A percentile compares a stretch with the other conserved stretches of the same genome.
Conservation (phyloP, 2,113 vertebrate species). For the Gorsachius goisagi region DNA sequence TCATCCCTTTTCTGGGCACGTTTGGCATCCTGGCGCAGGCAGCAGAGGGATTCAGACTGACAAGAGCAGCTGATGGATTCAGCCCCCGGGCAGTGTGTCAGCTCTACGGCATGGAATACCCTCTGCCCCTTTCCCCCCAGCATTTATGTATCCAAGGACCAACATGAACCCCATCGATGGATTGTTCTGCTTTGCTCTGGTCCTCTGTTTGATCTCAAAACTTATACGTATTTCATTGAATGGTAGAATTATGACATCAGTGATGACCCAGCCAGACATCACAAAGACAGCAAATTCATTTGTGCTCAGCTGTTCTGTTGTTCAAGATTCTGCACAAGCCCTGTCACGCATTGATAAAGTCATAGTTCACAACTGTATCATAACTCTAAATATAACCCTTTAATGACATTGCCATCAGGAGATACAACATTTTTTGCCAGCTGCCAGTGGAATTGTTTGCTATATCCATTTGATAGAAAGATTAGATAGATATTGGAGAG, state of each 20-base stretch:
- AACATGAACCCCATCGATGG: not conserved
- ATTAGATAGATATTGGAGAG: not conserved
- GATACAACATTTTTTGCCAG: not conserved
- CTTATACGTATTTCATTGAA: not conserved
- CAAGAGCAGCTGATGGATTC: not conserved
- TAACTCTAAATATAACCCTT: not conserved
- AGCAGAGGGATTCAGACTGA: not conserved
- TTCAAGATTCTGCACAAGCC: not conserved
- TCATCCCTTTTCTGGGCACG: accelerated
- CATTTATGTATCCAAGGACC: not conserved
- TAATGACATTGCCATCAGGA: not conserved
- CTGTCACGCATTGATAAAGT: not conserved
- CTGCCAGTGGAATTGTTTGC: not conserved
- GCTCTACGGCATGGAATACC: not conserved
- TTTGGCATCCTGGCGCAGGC: accelerated
- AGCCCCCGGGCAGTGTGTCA: not conserved
- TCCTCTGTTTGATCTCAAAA: not conserved
- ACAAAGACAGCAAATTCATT: not conserved
- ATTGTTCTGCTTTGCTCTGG: not conserved
- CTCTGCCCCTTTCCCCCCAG: not conserved
- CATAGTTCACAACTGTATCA: not conserved
- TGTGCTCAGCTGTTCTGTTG: not conserved
- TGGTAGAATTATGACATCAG: not conserved
- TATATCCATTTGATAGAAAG: not conserved
- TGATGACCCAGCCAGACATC: not conserved